A percentile compares a stretch with the other conserved stretches of the same genome.
Conservation (phyloP, 2,797 vertebrate genomes). For the Tragopan temminckii region DNA sequence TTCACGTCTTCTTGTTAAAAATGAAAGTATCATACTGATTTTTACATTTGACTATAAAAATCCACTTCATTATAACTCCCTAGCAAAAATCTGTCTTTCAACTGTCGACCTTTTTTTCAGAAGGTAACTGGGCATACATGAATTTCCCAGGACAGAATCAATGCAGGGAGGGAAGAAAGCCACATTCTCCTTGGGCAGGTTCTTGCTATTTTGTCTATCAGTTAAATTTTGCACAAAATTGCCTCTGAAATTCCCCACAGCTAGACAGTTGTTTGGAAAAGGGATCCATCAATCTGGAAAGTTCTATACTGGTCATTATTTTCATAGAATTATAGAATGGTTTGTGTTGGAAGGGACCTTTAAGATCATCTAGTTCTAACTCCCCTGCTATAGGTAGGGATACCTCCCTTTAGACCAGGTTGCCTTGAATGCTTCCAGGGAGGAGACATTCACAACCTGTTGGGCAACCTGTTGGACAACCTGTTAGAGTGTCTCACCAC, state of each 20-base stretch:
- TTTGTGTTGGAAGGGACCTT: too few relatives aligned
- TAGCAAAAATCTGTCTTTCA: neutral
- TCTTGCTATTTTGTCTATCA: neutral
- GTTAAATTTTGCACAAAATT: neutral
- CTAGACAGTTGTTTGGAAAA: neutral
- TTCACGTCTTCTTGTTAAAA: neutral
- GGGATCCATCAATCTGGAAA: neutral
- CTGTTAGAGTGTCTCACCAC: too few relatives aligned
- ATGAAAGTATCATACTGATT: neutral
- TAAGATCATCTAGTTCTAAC: too few relatives aligned
- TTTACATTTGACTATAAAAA: neutral
- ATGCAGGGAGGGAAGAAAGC: neutral
- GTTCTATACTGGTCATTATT: neutral
- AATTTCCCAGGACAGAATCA: neutral
- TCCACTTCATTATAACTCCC: neutral
- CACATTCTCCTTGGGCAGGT: neutral
- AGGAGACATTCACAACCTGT: too few relatives aligned
- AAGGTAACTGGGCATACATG: neutral
- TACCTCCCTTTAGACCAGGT: too few relatives aligned
- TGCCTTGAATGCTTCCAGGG: too few relatives aligned
- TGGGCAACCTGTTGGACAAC: too few relatives aligned
- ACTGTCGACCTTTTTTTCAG: neutral
- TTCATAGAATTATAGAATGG: neutral
- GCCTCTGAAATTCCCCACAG: neutral
- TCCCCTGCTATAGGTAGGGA: too few relatives aligned